Evolutionary conservation across 2,888 invertebrate species (phyloP).

Genomic region (Troglohyphantes excavatus): DNA sequence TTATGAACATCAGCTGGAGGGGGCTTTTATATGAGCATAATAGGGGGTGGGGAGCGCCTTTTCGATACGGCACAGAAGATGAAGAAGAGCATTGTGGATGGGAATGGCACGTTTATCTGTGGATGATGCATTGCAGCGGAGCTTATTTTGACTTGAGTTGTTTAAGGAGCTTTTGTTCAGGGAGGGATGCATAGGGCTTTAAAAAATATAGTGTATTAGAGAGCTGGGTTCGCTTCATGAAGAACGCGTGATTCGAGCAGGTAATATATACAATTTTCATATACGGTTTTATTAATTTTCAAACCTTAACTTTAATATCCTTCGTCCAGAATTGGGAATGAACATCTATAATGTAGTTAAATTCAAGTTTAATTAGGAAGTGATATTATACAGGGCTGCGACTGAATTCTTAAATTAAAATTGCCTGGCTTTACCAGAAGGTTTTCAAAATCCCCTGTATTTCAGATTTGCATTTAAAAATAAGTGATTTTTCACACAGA

Average conservation of each 20-base stretch:
- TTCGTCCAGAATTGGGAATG: too few relatives aligned
- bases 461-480: too few relatives aligned
- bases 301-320: too few relatives aligned
- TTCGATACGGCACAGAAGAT: conserved; percentile 55
- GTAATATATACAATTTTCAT: conserved; percentile 17
- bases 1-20: conserved; percentile 78
- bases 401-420: too few relatives aligned
- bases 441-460: too few relatives aligned
- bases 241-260: neutral
- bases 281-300: neutral
- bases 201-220: conserved; percentile 12
- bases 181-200: neutral
- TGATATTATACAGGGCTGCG: too few relatives aligned
- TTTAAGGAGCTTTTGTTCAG: neutral
- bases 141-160: conserved; percentile 52
- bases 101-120: conserved; percentile 62
- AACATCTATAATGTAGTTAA: too few relatives aligned
- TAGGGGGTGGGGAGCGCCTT: conserved; percentile 40
- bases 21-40: conserved; percentile 61
- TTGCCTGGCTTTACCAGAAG: too few relatives aligned
- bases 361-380: too few relatives aligned
- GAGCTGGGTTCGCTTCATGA: conserved; percentile 2
- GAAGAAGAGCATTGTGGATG: conserved; percentile 36
- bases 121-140: conserved; percentile 30
- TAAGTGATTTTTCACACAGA: too few relatives aligned